Percentiles rank a stretch among this genome's conserved stretches.
phyloP scores from a whole-genome alignment of 2,888 invertebrate species.

The Ophraella communa region DNA sequence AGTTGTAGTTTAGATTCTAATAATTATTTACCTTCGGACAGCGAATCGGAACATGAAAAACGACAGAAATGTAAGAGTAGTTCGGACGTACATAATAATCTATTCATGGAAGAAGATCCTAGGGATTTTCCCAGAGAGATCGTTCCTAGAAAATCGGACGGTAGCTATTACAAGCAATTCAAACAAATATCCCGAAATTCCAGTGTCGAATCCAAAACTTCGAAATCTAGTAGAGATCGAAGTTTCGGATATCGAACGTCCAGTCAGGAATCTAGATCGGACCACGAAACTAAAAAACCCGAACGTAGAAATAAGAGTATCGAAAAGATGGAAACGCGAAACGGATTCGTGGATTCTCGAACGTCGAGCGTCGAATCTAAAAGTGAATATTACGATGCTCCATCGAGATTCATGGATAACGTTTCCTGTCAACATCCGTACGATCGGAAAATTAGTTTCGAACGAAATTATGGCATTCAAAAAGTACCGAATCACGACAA shows the following conservation, averaged over 20 bases:
- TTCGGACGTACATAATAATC: conserved; percentile 74
- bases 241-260: conserved; percentile 66
- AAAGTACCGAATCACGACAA: conserved; percentile 40
- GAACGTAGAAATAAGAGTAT: conserved; percentile 48
- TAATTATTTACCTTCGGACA: conserved; percentile 77
- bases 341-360: conserved; percentile 64
- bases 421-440: conserved; percentile 46
- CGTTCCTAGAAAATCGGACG: conserved; percentile 74
- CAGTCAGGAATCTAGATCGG: conserved; percentile 71
- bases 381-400: conserved; percentile 68
- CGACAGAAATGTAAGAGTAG: conserved; percentile 71
- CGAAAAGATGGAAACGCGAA: conserved; percentile 47
- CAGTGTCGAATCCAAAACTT: conserved; percentile 67
- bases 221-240: conserved; percentile 66
- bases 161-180: conserved; percentile 74
- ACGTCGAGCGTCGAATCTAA: conserved; percentile 74
- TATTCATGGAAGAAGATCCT: conserved; percentile 81
- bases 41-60: conserved; percentile 68
- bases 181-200: conserved; percentile 72
- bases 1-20: conserved; percentile 80
- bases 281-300: conserved; percentile 56
- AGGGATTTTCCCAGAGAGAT: conserved; percentile 75
- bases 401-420: conserved; percentile 50
- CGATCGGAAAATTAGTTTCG: conserved; percentile 58
- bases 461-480: conserved; percentile 59